Conservation (phyloP, 1,140 invertebrate genomes). For the Xylocopa sonorina region DNA sequence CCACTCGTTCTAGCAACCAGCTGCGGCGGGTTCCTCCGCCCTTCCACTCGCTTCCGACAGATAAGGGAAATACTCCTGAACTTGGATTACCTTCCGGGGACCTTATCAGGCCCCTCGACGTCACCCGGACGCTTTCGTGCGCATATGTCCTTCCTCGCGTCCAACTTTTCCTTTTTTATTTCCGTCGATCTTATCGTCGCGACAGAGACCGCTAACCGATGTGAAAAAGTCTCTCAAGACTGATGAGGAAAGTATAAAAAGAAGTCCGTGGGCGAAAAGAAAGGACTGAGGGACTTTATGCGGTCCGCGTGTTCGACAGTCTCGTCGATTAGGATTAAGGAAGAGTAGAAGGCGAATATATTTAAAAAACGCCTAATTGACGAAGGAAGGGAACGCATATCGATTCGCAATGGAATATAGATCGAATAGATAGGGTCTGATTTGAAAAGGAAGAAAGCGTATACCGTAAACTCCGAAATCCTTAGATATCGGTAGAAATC, state of each 20-base stretch:
- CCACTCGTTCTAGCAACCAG: conserved; percentile 15
- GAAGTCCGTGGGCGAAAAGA: too few relatives aligned
- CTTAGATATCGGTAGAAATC: too few relatives aligned
- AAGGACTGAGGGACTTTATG: too few relatives aligned
- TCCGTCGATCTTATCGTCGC: not conserved
- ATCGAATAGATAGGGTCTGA: too few relatives aligned
- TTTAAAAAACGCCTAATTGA: too few relatives aligned
- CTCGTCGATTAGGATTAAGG: too few relatives aligned
- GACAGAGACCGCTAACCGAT: not conserved
- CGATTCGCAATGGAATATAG: too few relatives aligned
- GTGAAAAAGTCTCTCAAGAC: not conserved
- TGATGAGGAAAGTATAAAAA: not conserved
- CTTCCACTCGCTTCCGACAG: conserved; percentile 52
- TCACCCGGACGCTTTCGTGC: conserved; percentile 13
- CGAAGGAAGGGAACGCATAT: too few relatives aligned
- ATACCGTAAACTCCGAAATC: too few relatives aligned
- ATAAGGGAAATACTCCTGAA: conserved; percentile 60
- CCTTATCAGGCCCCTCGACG: conserved; percentile 48
- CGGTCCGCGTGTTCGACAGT: too few relatives aligned
- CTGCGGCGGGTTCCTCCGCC: conserved; percentile 37
- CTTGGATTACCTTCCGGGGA: conserved; percentile 57
- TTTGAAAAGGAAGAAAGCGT: too few relatives aligned
- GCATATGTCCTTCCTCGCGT: conserved; percentile 35
- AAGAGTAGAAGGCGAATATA: too few relatives aligned
- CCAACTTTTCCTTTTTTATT: conserved; percentile 13